Base-by-base conservation (phyloP, 2,113 vertebrate genomes). In the Etheostoma spectabile region DNA sequence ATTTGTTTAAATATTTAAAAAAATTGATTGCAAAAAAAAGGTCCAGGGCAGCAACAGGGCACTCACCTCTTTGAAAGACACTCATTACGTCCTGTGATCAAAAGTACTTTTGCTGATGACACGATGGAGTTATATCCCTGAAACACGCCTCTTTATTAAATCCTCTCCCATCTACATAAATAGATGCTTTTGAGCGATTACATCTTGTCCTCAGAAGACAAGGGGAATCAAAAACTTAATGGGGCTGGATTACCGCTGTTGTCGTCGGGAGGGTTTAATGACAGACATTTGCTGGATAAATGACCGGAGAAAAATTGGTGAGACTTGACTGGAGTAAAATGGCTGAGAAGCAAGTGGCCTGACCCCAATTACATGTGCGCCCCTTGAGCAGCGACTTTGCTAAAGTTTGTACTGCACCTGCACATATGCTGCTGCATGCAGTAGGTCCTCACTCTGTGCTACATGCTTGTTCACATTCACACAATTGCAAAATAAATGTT, bases 141-240 rank as follows among this genome's bases (percentile, higher is more conserved):
- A 88, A 91, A 92, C 83, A 89, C 62, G 38, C 77, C 76, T 64
- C 42, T 64, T 86, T 91, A 88, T 90, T 88, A 88, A 90, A 87
- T 89, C 83, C 78, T 82, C 65, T 83, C 60, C 77, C 77, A 83
- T 77, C 75, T 77, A 86, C 85, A 86, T 85, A 84, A 87, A 89
- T 84, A 80, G 80, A 91, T 89, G 80, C 88, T 88, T 92, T 93
- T 76, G 78, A 88, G 89, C 84, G 82, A 93, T 92, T 85, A 80
- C 78, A 89, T 81, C 81, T 85, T 77, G 89, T 91, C 88, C 82
- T 84, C 62, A 0, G 79, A 85, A 80, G 88, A 85, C 77, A 84
- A 76, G 69, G 78, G 68, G 68, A 87, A 81, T 70, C 1, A 49
- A 74, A 92, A 87, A 80, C 71, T 57, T 87, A 88, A 91, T 84